phyloP scores from a whole-genome alignment of 2,113 vertebrate genomes.

The Muscicapa adusta region DNA sequence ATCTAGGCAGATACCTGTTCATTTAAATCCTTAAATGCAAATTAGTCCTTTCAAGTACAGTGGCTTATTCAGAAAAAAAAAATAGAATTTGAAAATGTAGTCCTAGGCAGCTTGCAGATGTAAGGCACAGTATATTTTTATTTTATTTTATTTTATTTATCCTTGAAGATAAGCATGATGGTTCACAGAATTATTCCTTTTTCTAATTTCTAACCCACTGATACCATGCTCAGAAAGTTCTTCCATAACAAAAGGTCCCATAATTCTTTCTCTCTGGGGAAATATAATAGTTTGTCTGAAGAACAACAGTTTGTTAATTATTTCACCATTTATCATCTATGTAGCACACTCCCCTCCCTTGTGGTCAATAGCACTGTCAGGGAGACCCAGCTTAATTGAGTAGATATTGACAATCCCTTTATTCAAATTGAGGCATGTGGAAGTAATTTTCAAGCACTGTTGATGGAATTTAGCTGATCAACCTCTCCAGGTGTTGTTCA shows the following conservation, averaged over 20 bases:
- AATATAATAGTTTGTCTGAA: neutral
- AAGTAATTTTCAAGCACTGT: neutral
- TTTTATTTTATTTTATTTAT: neutral
- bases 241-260: neutral
- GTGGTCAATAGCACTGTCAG: neutral
- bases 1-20: neutral
- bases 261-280: neutral
- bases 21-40: neutral
- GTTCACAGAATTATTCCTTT: neutral
- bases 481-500: neutral
- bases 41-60: neutral
- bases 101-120: neutral
- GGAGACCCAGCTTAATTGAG: neutral
- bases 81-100: neutral
- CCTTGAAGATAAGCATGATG: neutral
- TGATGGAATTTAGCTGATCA: neutral
- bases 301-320: neutral
- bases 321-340: neutral
- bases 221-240: neutral
- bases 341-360: neutral
- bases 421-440: neutral
- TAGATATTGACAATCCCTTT: neutral
- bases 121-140: neutral
- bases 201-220: neutral
- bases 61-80: neutral